A percentile compares a stretch with the other conserved stretches of the same genome.
Conservation (phyloP, 2,888 invertebrate species). For the Acanthosepion pharaonis region DNA sequence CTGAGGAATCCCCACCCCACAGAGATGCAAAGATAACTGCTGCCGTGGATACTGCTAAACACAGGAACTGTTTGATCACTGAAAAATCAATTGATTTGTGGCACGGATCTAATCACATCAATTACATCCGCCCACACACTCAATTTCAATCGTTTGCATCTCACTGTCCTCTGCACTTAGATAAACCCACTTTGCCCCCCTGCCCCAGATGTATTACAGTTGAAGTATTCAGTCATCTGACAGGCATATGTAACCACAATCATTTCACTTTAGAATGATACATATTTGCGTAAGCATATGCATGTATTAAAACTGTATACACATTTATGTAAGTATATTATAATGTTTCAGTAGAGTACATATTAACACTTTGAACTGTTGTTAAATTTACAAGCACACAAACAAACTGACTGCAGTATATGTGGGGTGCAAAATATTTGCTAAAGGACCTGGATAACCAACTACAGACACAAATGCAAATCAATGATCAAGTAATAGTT, state of each 20-base stretch:
- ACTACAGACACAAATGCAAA: too few relatives aligned
- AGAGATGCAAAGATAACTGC: neutral
- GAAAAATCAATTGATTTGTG: slow-evolving; percentile 5
- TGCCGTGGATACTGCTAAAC: neutral
- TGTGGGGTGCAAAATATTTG: too few relatives aligned
- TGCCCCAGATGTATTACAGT: neutral
- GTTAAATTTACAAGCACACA: too few relatives aligned
- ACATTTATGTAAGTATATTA: too few relatives aligned
- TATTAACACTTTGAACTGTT: too few relatives aligned
- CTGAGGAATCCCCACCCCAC: neutral
- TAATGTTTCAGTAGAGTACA: too few relatives aligned
- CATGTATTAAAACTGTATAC: too few relatives aligned
- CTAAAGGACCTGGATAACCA: too few relatives aligned
- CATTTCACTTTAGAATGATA: too few relatives aligned
- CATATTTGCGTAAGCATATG: too few relatives aligned
- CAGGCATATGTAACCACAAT: neutral
- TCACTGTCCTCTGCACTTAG: neutral
- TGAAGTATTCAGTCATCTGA: neutral
- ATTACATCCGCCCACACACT: neutral
- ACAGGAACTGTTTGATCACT: neutral
- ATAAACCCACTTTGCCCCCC: neutral
- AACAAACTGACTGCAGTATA: too few relatives aligned
- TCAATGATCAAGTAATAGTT: too few relatives aligned
- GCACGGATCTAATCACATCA: slow-evolving; percentile 20
- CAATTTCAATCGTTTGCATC: neutral